phyloP scores from a whole-genome alignment of 2,888 invertebrate species.

The Rotaria macrura region DNA sequence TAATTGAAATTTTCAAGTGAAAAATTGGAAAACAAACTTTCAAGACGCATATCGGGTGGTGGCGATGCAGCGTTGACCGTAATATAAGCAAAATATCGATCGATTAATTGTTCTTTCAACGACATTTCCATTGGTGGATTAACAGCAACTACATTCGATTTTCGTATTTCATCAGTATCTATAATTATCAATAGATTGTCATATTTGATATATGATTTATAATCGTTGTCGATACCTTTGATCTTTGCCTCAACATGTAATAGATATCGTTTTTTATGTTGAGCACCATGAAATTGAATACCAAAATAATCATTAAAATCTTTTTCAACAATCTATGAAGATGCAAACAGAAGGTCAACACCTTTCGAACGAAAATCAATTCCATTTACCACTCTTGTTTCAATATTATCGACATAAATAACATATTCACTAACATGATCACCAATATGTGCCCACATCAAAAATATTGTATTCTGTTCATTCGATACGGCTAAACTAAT shows the following conservation, averaged over 20 bases:
- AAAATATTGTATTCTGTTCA: background rate
- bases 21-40: background rate
- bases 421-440: conserved; percentile 12
- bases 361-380: background rate
- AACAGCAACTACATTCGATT: background rate
- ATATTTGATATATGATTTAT: background rate
- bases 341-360: background rate
- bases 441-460: conserved; percentile 18
- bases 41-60: background rate
- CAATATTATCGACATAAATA: conserved; percentile 15
- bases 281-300: conserved; percentile 2
- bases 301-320: conserved; percentile 17
- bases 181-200: background rate
- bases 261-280: background rate
- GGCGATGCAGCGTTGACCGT: background rate
- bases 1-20: no score
- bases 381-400: background rate
- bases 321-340: background rate
- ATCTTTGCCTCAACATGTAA: background rate
- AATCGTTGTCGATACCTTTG: background rate
- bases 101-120: conserved; percentile 16
- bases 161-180: conserved; percentile 1
- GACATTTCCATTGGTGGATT: conserved; percentile 10
- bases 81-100: conserved; percentile 11
- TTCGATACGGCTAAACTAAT: conserved; percentile 4